Evolutionary conservation across 2,797 vertebrate species (phyloP).

Genomic region (Hephaestus fuliginosus): DNA sequence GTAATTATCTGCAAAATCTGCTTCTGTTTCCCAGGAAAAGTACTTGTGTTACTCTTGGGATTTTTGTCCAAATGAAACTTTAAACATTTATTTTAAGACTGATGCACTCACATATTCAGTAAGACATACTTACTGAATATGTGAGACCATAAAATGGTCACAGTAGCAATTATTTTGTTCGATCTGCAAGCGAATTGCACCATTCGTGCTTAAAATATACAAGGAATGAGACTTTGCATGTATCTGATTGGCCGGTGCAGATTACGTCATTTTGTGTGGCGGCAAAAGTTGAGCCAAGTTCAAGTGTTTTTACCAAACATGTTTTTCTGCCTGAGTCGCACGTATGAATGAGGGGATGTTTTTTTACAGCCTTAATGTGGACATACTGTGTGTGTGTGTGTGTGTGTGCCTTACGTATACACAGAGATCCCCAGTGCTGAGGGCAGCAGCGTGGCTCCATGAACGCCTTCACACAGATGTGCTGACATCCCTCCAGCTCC

Average conservation of each 20-base stretch:
- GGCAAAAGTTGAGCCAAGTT: neutral
- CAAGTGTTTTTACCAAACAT: neutral
- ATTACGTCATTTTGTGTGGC: neutral
- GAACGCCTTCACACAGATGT: constrained; percentile 81
- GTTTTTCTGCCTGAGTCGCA: neutral
- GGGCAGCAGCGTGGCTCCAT: constrained; percentile 88
- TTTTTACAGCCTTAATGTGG: neutral
- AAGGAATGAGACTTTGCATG: neutral
- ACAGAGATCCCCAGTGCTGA: constrained; percentile 91
- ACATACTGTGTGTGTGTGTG: constrained; percentile 27
- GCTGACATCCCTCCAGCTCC: constrained; percentile 87
- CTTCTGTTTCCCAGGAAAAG: neutral
- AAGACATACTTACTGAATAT: too few relatives aligned
- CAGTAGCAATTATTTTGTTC: neutral
- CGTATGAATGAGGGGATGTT: neutral
- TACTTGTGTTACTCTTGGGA: neutral
- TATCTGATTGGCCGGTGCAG: neutral
- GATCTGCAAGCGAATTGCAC: neutral
- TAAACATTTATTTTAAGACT: neutral
- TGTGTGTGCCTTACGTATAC: constrained; percentile 85
- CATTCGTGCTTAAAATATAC: neutral
- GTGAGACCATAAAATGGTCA: too few relatives aligned
- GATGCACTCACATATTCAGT: too few relatives aligned
- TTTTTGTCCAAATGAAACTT: neutral
- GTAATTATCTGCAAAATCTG: neutral